Evolutionary conservation across 2,113 vertebrate species (phyloP), one percentile per base, ranked within the genome.

Genomic region (Tapirus terrestris): DNA sequence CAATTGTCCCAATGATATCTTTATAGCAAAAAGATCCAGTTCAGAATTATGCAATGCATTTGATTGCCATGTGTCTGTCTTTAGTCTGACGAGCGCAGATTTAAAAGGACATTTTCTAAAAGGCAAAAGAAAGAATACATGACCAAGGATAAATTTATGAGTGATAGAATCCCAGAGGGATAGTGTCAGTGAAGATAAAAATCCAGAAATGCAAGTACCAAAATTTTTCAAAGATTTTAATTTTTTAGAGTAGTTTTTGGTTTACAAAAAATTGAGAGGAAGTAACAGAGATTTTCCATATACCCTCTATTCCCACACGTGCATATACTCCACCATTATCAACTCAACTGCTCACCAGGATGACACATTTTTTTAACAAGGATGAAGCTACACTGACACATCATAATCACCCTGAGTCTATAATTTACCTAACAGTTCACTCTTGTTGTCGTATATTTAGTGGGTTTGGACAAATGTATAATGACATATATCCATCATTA

Each of bases 141-240:
- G 29, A 94, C 16, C 48, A 91, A 91, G 45, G 39, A 51, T 7
- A 73, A 91, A 77, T 51, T 68, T 20, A 45, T 67, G 51, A n/a
- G 43, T 86, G 81, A 33, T 73, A 43, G 60, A 39, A 36, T 91
- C 43, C 20, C 61, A 77, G 63, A 81, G 68, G 20, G 60, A 70
- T 53, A 92, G 43, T 23, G 12, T 84, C 79, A 80, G 39, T 93
- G 72, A 96, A 92, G 39, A 94, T 88, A 60, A 72, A 88, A 88
- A 61, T 39, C 11, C 21, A 92, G 70, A 92, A 77, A 79, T 45
- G 43, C 25, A 84, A 92, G 53, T 53, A 72, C 33, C 53, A 61
- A 94, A 81, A 39, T 25, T 94, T 87, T 65, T 60, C 5, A 48
- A 94, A 72, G 20, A 61, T 39, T 72, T 77, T 60, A 61, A 61